These are phyloP conservation scores for Amphiprion clarkii DNA, from an alignment of 2,797 vertebrate genomes.

Conservation along the genomic window DNA sequence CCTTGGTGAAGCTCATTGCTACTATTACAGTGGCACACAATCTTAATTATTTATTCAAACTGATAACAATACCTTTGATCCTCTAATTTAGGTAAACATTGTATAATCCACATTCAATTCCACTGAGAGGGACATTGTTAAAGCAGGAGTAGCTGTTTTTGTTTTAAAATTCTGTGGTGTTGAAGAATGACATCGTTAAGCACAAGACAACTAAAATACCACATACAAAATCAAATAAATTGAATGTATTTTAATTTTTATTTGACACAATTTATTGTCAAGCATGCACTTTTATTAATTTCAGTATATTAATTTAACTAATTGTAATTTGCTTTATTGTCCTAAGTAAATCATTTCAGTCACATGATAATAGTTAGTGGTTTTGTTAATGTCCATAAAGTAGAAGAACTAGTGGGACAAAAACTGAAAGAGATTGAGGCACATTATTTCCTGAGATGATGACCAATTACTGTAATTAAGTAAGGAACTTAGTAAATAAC, in stretches of 20 bases:
- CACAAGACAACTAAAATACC: neutral
- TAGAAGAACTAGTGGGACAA: neutral
- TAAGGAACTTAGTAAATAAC: neutral
- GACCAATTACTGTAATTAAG: neutral
- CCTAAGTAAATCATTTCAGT: neutral
- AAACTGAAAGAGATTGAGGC: neutral
- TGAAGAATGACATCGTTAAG: neutral
- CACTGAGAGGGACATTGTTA: neutral
- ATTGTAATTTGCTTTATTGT: neutral
- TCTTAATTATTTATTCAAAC: constrained; percentile 13
- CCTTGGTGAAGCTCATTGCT: neutral
- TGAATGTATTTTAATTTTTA: neutral
- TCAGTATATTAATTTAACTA: too few relatives aligned
- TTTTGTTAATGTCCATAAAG: neutral
- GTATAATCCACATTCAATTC: neutral
- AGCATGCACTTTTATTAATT: neutral
- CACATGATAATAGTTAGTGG: neutral
- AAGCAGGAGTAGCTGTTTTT: neutral
- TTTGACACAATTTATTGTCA: neutral
- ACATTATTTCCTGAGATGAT: neutral
- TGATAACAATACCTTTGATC: constrained; percentile 13
- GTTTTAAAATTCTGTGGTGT: neutral
- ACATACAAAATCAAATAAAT: neutral
- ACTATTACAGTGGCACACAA: constrained; percentile 1
- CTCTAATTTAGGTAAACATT: constrained; percentile 12